Evolutionary conservation across 2,888 invertebrate species (phyloP).

Genomic region (Trichopoda pennipes): DNA sequence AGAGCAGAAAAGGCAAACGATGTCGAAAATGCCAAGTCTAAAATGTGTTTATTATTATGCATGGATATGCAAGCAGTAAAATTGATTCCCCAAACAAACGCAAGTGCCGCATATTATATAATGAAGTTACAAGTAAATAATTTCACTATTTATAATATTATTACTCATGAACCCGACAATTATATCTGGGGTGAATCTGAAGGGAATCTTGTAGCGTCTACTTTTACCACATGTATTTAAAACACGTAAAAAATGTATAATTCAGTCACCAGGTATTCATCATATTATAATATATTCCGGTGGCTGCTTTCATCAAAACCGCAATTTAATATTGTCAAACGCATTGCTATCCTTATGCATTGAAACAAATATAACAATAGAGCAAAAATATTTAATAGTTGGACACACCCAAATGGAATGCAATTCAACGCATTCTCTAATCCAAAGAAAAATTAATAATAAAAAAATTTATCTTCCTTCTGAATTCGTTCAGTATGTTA

Average conservation of each 20-base stretch:
- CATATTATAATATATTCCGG: no score
- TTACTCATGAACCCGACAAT: background rate
- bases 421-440: no score
- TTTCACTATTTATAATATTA: background rate
- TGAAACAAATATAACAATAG: background rate
- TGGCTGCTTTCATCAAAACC: no score
- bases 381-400: no score
- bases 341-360: background rate
- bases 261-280: no score
- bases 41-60: no score
- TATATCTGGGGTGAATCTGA: constrained; percentile 4
- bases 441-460: no score
- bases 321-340: background rate
- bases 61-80: no score
- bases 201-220: constrained; percentile 1
- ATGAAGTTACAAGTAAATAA: background rate
- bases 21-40: no score
- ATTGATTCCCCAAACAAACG: no score
- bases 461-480: constrained; percentile 1
- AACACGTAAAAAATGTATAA: background rate
- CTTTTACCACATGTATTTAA: background rate
- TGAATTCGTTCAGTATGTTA: background rate
- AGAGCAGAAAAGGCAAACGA: no score
- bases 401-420: background rate
- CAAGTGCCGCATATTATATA: background rate